These are phyloP conservation scores for Chaenocephalus aceratus DNA, from an alignment of 2,113 vertebrate species.

Conservation along the genomic window DNA sequence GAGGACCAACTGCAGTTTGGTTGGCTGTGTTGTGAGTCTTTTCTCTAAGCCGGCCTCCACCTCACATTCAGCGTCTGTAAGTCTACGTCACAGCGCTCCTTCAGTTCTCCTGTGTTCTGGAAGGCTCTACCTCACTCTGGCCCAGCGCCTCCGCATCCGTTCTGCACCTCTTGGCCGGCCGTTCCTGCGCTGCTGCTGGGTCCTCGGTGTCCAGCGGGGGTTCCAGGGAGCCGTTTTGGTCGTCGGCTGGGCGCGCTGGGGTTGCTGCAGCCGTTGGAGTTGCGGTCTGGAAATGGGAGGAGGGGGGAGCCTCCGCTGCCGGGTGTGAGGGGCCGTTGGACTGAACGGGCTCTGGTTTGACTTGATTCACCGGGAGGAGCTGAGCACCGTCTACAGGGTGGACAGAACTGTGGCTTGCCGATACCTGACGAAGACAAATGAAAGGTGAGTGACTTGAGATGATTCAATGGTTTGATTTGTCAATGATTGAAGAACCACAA, in stretches of 20 bases:
- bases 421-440: conserved; percentile 79
- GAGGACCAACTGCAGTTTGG: conserved; percentile 47
- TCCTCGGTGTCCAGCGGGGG: conserved; percentile 57
- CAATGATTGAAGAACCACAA: too few species aligned
- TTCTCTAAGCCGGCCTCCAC: conserved; percentile 12
- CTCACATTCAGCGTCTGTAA: conserved; percentile 32
- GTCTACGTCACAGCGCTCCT: neutral
- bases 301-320: conserved; percentile 53
- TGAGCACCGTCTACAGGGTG: conserved; percentile 57
- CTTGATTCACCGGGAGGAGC: conserved; percentile 80
- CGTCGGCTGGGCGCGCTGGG: conserved; percentile 76
- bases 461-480: too few species aligned
- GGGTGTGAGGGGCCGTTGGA: conserved; percentile 86
- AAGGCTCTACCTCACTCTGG: conserved; percentile 64
- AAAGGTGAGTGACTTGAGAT: neutral
- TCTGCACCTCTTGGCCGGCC: conserved; percentile 74
- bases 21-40: conserved; percentile 55
- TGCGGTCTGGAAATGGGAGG: conserved; percentile 80
- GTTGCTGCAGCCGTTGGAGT: conserved; percentile 88
- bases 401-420: conserved; percentile 80
- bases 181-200: conserved; percentile 37
- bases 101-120: conserved; percentile 72
- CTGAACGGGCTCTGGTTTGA: conserved; percentile 81
- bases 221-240: conserved; percentile 80
- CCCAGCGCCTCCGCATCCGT: conserved; percentile 67